These are phyloP conservation scores for Blastobasis adustella DNA, from an alignment of 2,888 invertebrate genomes.

Conservation along the genomic window DNA sequence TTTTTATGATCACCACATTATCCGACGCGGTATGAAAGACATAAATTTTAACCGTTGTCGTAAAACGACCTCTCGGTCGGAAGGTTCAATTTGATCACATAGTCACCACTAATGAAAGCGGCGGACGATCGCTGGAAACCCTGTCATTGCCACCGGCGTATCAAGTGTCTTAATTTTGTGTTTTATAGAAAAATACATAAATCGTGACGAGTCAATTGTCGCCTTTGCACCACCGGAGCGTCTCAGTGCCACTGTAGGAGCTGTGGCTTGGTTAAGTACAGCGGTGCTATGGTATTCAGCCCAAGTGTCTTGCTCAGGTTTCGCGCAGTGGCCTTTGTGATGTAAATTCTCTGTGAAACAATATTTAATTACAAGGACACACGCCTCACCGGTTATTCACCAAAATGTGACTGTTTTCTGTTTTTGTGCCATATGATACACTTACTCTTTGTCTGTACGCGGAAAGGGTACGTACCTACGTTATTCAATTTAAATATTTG, in stretches of 20 bases:
- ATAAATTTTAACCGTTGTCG: not conserved
- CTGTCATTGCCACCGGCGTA: not conserved
- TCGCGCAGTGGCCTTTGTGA: not conserved
- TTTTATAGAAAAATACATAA: constrained; percentile 35
- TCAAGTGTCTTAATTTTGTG: not conserved
- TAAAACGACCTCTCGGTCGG: not conserved
- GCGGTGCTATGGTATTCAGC: not conserved
- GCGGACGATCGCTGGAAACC: not conserved
- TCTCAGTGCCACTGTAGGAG: not conserved
- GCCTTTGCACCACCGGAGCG: constrained; percentile 24
- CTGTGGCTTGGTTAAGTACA: not conserved
- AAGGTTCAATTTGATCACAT: not conserved
- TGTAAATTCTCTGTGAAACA: constrained; percentile 1
- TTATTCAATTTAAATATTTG: too few species aligned
- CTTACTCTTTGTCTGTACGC: too few species aligned
- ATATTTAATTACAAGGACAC: not conserved
- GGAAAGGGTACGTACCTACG: too few species aligned
- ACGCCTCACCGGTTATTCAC: too few species aligned
- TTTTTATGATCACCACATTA: too few species aligned
- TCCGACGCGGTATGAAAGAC: too few species aligned
- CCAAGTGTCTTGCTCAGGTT: not conserved
- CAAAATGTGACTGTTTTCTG: not conserved
- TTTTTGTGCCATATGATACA: too few species aligned
- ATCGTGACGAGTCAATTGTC: constrained; percentile 57
- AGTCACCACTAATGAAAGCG: not conserved